Evolutionary conservation across 2,888 invertebrate species (phyloP).

Genomic region (Phytoseiulus persimilis): DNA sequence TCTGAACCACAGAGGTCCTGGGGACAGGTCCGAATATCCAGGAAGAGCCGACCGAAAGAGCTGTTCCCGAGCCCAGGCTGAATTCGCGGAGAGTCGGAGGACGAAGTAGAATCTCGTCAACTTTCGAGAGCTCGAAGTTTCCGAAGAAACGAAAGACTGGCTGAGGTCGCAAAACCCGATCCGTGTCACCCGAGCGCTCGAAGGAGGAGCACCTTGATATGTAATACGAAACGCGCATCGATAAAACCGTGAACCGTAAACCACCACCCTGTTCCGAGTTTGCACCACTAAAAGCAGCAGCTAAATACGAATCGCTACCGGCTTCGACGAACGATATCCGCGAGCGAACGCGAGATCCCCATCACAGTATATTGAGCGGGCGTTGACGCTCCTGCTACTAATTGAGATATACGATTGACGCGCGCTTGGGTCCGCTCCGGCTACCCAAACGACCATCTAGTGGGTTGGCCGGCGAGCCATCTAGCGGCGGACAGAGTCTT

Average conservation of each 20-base stretch:
- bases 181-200: not conserved
- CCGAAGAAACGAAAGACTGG: not conserved
- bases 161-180: not conserved
- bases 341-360: not conserved
- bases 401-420: conserved; percentile 5
- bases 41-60: too few species aligned
- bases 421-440: not conserved
- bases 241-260: not conserved
- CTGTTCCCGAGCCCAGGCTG: too few species aligned
- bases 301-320: not conserved
- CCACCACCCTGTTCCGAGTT: not conserved
- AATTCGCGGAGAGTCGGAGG: too few species aligned
- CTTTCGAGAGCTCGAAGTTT: too few species aligned
- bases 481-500: not conserved
- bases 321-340: not conserved
- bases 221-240: not conserved
- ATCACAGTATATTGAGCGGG: not conserved
- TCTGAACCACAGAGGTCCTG: too few species aligned
- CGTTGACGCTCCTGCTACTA: not conserved
- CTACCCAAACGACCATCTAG: not conserved
- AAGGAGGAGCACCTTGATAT: not conserved
- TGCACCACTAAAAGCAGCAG: not conserved
- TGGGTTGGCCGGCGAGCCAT: not conserved
- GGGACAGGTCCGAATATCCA: too few species aligned
- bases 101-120: too few species aligned